Evolutionary conservation across 2,113 vertebrate genomes (phyloP).

Genomic region (Leptobrachium leishanense): DNA sequence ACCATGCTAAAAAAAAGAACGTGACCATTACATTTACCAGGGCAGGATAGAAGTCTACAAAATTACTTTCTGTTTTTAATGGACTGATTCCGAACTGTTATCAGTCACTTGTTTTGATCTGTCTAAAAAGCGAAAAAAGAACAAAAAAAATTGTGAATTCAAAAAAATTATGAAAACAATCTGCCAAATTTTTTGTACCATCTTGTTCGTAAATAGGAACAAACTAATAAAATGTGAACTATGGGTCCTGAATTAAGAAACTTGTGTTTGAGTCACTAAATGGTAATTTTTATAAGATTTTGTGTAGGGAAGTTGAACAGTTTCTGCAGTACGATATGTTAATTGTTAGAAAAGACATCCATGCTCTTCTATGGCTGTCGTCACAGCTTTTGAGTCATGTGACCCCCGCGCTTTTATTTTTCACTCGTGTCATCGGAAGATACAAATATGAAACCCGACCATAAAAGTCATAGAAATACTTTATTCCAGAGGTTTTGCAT

Average conservation of each 20-base stretch:
- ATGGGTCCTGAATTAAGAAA: slow-evolving; percentile 42
- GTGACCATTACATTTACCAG: slow-evolving; percentile 22
- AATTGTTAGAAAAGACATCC: too few relatives aligned
- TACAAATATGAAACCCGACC: neutral
- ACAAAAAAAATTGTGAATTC: slow-evolving; percentile 35
- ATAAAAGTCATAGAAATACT: slow-evolving; percentile 44
- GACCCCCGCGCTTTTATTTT: too few relatives aligned
- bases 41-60: slow-evolving; percentile 21
- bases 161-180: slow-evolving; percentile 51
- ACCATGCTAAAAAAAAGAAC: slow-evolving; percentile 45
- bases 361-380: too few relatives aligned
- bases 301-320: too few relatives aligned
- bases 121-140: slow-evolving; percentile 1
- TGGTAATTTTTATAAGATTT: too few relatives aligned
- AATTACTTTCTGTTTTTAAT: slow-evolving; percentile 28
- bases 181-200: slow-evolving; percentile 57
- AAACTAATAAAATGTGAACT: slow-evolving; percentile 61
- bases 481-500: slow-evolving; percentile 47
- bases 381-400: too few relatives aligned
- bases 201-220: slow-evolving; percentile 54
- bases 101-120: slow-evolving; percentile 29
- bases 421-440: too few relatives aligned
- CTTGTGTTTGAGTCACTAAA: neutral
- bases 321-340: too few relatives aligned
- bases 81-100: slow-evolving; percentile 20